Evolutionary conservation across 92 coral and sea anemone species (phyloP).

Genomic region (Muricea muricata): DNA sequence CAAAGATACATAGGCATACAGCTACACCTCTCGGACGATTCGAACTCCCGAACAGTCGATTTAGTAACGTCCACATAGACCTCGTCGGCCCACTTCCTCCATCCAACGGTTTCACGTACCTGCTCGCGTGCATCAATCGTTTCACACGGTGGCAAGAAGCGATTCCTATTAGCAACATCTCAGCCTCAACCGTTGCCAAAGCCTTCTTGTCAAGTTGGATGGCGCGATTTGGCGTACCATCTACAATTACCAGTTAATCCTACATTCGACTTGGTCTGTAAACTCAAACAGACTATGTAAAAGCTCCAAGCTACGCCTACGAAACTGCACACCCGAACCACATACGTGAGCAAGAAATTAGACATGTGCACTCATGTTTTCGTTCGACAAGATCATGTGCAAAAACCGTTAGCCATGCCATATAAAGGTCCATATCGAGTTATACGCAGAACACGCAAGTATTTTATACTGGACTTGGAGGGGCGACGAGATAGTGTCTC

Average conservation of each 20-base stretch:
- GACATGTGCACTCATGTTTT: background rate
- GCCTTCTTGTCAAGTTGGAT: conserved; percentile 6
- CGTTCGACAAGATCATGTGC: background rate
- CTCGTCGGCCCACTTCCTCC: background rate
- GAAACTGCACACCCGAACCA: too few species aligned
- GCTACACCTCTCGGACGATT: too few species aligned
- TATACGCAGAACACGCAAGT: too few species aligned
- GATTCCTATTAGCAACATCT: background rate
- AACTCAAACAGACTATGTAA: too few species aligned
- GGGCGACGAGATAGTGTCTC: too few species aligned
- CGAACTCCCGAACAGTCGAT: background rate
- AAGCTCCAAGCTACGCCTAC: too few species aligned
- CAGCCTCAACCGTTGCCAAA: background rate
- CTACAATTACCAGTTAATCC: background rate
- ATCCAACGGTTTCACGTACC: background rate
- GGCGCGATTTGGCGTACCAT: background rate
- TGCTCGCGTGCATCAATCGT: background rate
- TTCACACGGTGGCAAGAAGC: conserved; percentile 27
- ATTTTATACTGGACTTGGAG: too few species aligned
- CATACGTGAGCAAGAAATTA: too few species aligned
- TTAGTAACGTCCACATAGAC: background rate
- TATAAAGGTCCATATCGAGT: too few species aligned
- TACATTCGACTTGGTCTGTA: too few species aligned
- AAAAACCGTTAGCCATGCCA: too few species aligned
- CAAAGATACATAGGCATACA: too few species aligned